phyloP scores from a whole-genome alignment of 2,797 vertebrate genomes.

The Eulemur rubriventer region DNA sequence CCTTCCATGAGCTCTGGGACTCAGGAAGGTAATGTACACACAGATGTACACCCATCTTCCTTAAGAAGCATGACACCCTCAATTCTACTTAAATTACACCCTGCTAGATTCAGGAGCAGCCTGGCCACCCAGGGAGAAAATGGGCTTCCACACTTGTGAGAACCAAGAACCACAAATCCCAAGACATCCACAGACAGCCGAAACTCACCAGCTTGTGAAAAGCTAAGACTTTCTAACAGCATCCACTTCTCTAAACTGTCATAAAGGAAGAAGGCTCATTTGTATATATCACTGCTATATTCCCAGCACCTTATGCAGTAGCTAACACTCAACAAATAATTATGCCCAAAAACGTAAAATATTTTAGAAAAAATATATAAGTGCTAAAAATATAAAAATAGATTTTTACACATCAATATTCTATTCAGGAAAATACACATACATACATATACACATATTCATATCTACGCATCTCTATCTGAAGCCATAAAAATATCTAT shows the following conservation, averaged over 20 bases:
- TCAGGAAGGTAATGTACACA: background rate
- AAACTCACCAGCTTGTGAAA: background rate
- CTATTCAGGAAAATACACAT: background rate
- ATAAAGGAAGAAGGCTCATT: background rate
- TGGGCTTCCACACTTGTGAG: background rate
- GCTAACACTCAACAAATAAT: background rate
- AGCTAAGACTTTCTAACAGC: background rate
- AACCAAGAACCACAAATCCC: background rate
- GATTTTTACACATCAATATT: background rate
- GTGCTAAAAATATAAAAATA: background rate
- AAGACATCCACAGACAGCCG: background rate
- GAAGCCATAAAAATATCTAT: background rate
- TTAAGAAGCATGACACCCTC: background rate
- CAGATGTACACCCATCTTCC: background rate
- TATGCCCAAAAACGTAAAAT: background rate
- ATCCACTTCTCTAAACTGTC: accelerated
- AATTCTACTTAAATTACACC: background rate
- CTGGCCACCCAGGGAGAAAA: background rate
- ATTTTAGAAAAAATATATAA: background rate
- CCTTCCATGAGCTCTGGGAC: background rate
- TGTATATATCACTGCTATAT: background rate
- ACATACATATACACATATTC: too few species aligned
- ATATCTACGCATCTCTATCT: background rate
- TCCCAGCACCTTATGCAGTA: background rate
- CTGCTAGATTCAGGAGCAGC: background rate